These are phyloP conservation scores for Neuroterus valhalla DNA, from an alignment of 1,140 invertebrate species.

Conservation along the genomic window DNA sequence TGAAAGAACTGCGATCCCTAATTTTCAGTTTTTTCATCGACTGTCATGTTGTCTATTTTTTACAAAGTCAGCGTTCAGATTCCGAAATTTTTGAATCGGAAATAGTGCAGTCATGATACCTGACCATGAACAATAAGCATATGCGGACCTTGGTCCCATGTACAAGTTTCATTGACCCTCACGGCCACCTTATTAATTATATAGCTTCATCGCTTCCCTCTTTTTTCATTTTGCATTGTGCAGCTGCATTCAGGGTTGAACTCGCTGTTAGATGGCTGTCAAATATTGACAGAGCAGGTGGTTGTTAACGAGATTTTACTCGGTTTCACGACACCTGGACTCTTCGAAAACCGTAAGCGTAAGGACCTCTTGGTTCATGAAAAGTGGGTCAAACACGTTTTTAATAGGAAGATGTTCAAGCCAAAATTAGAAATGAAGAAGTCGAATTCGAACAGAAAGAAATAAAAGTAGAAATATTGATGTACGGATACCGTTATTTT, in stretches of 20 bases:
- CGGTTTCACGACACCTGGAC: neutral
- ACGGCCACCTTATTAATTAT: neutral
- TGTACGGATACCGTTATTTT: constrained; percentile 19
- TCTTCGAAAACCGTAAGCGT: neutral
- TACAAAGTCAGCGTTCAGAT: no score
- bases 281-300: constrained; percentile 29
- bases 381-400: constrained; percentile 23
- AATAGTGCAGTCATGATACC: no score
- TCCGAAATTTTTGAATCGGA: no score
- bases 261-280: constrained; percentile 49
- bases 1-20: no score
- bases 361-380: constrained; percentile 5
- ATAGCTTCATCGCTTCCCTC: neutral
- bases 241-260: neutral
- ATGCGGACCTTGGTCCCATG: no score
- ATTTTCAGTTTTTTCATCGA: no score
- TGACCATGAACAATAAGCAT: no score
- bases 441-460: neutral
- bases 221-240: neutral
- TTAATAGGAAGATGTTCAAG: neutral
- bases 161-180: no score
- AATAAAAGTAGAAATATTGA: neutral
- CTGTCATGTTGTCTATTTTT: no score
- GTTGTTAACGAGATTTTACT: neutral
- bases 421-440: neutral